Conservation (phyloP, 2,113 vertebrate genomes). For the Bubo scandiacus region DNA sequence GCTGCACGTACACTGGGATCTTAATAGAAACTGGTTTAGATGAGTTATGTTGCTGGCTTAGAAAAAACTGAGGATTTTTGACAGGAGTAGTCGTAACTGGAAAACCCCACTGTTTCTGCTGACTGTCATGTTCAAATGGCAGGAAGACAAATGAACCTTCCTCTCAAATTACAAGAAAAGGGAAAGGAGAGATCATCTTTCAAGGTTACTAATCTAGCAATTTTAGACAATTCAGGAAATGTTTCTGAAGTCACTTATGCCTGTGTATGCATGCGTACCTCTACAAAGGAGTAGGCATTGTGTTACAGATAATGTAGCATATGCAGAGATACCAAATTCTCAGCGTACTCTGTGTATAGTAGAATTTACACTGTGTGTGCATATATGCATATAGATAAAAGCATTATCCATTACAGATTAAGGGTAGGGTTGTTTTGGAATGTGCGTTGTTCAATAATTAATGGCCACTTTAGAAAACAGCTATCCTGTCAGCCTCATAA, state of each 20-base stretch:
- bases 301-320: neutral
- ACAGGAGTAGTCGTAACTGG: neutral
- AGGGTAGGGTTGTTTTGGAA: neutral
- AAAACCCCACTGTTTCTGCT: neutral
- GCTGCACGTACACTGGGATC: neutral
- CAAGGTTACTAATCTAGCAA: neutral
- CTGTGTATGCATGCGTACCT: neutral
- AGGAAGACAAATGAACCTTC: neutral
- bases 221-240: neutral
- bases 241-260: neutral
- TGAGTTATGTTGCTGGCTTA: constrained; percentile 1
- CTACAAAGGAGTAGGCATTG: neutral
- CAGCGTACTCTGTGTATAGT: neutral
- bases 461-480: neutral
- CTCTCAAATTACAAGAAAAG: neutral
- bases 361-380: neutral
- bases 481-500: neutral
- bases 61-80: neutral
- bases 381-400: neutral
- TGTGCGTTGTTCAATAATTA: constrained; percentile 8
- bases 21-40: neutral
- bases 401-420: neutral
- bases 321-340: neutral
- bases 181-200: neutral
- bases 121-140: neutral